Evolutionary conservation across 2,888 invertebrate genomes (phyloP), one percentile per base, ranked within the genome.

Genomic region (Campopleginae sp.): DNA sequence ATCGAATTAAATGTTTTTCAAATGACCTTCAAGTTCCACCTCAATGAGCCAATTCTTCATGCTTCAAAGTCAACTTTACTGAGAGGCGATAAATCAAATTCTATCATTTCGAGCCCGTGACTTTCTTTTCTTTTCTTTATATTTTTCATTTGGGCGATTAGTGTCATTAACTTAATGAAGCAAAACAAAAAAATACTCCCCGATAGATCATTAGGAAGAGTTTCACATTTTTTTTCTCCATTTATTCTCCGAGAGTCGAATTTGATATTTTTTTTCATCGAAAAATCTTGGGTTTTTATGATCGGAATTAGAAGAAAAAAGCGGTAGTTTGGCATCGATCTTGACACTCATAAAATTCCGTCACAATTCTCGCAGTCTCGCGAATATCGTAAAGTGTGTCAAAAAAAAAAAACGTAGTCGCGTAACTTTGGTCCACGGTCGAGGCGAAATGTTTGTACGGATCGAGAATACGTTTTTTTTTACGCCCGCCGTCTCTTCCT

Each of bases 281-380:
- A 38, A 38, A 38, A 4, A 38, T 38, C 10, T 38, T 38, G 0
- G 38, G 14, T 68, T 78, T 61, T 61, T 58, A 66, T 48, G 23
- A 42, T 38, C 48, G 44, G 44, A 75, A 79, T 79, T 46, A 42
- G 54, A 85, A 74, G 78, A 51, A 74, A 33, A 68, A 70, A 85
- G 77, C 74, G 68, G 68, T 71, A 80, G 80, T 80, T 74, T 77
- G 85, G 75, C 85, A 82, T 51, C 75, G 85, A 82, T 85, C 81
- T 85, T 85, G 85, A 82, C 85, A 85, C 75, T 75, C 85, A 78
- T 85, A 63, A n/a, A 74, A 78, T 77, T 85, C 63, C 74, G 51
- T 70, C 48, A 78, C 48, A 48, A 68, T 68, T 58, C 68, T 14
- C n/a, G n/a, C 44, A 72, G 58, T 33, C 68, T 74, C 74, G 58